Evolutionary conservation across 2,797 vertebrate genomes (phyloP).

Genomic region (Aplochiton taeniatus): DNA sequence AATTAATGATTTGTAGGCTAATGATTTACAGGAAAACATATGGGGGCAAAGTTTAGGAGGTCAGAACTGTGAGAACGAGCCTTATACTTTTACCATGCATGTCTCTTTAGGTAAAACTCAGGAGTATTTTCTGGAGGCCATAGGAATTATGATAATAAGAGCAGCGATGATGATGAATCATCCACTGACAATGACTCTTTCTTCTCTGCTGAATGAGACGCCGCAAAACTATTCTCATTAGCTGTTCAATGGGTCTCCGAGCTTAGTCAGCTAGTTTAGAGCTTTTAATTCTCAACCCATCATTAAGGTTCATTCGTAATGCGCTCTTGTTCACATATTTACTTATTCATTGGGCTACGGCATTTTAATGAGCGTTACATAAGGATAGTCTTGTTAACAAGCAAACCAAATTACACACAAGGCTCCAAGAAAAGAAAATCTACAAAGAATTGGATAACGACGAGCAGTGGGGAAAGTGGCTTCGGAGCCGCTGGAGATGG

Average conservation of each 20-base stretch:
- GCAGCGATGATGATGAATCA: too few species aligned
- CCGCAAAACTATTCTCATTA: background rate
- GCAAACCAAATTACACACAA: constrained; percentile 49
- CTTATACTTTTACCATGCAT: too few species aligned
- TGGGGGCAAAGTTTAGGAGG: too few species aligned
- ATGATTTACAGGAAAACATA: background rate
- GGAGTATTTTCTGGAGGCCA: too few species aligned
- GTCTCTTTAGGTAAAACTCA: too few species aligned
- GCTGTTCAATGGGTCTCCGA: constrained; percentile 34
- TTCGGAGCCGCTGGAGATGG: too few species aligned
- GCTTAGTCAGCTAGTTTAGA: constrained; percentile 27
- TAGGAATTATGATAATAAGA: too few species aligned
- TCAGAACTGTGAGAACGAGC: too few species aligned
- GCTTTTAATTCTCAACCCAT: constrained; percentile 40
- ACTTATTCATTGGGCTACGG: constrained; percentile 47
- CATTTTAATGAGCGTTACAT: constrained; percentile 46
- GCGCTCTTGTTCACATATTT: constrained; percentile 53
- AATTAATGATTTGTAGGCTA: background rate
- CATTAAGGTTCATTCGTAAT: constrained; percentile 47
- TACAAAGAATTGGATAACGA: constrained; percentile 2
- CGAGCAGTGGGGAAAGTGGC: background rate
- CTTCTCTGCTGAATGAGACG: background rate
- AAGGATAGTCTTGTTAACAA: constrained; percentile 46
- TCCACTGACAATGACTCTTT: too few species aligned
- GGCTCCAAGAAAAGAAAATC: constrained; percentile 9